Conservation (phyloP, 2,888 invertebrate species). For the Apamea sordens region DNA sequence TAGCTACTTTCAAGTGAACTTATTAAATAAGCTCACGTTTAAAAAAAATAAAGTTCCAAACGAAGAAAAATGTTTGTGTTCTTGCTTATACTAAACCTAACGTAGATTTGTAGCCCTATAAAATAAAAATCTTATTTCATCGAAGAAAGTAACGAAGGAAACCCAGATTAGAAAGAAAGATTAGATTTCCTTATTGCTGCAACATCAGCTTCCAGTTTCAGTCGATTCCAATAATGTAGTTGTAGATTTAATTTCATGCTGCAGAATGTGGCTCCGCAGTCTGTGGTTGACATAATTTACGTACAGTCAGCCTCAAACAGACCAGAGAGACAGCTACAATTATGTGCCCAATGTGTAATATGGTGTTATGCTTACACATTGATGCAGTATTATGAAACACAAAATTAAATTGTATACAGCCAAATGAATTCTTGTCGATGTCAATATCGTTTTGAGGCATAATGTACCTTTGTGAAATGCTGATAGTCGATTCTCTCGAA, state of each 20-base stretch:
- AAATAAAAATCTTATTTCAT: constrained; percentile 38
- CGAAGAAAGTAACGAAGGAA: constrained; percentile 30
- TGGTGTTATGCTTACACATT: neutral
- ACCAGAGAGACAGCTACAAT: neutral
- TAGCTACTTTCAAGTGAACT: neutral
- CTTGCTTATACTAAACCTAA: neutral
- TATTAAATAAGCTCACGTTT: neutral
- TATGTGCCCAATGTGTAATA: too few species aligned
- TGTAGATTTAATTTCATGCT: constrained; percentile 15
- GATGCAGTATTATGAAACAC: neutral
- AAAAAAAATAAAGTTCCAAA: neutral
- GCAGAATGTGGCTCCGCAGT: neutral
- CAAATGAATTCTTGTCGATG: neutral
- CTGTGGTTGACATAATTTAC: neutral
- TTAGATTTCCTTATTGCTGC: constrained; percentile 30
- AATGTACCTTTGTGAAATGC: neutral
- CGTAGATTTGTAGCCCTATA: neutral
- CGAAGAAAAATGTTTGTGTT: neutral
- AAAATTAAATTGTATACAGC: neutral
- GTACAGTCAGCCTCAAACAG: neutral
- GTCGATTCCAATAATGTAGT: neutral
- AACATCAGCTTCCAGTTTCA: constrained; percentile 5
- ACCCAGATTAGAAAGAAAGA: too few species aligned
- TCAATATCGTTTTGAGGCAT: too few species aligned
- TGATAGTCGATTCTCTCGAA: too few species aligned